Base-by-base conservation (phyloP, 2,113 vertebrate genomes). In the Bubo blakistoni region DNA sequence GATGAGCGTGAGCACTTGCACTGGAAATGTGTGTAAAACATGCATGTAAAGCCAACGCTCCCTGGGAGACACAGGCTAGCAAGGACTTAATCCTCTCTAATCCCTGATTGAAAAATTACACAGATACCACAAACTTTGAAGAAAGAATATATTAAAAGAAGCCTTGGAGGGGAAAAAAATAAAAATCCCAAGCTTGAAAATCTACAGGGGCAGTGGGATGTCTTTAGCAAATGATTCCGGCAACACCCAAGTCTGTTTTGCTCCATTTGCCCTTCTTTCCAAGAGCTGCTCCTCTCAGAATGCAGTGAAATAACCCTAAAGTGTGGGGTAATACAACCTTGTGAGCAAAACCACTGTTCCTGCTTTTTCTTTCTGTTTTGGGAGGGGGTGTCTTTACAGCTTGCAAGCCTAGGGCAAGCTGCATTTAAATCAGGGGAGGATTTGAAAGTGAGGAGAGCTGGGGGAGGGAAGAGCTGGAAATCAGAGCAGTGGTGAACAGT, bases 41-140 rank as follows among this genome's bases (percentile, higher is more conserved):
- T 47, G 67, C 44, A 7, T 34, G 65, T 73, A 46, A 90, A 86
- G 92, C 65, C 86, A 78, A 7, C 12, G 2, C 70, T 87, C 86
- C 76, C 71, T 76, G 71, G 80, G 94, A 95, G 87, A 82, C 76
- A 36, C 6, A 22, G 77, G 80, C 87, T 78, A 92, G 91, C 52
- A 74, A 86, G 76, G 80, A 62, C 73, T 96, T 95, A 95, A 96
- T 97, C 93, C 85, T 57, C 59, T 92, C 67, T 96, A 96, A 96
- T 97, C 77, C 80, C 44, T 46, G 49, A 81, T 78, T 86, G 91
- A 81, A 97, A 96, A 95, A 96, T 92, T 88, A 88, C 81, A 95
- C 63, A 95, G 88, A 95, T 94, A 88, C 32, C 70, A 83, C 70
- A 92, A 94, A 97, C 93, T 96, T 93, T 92, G 89, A 94, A 94